Conservation (phyloP, 2,113 vertebrate genomes). For the Aphelocoma coerulescens region DNA sequence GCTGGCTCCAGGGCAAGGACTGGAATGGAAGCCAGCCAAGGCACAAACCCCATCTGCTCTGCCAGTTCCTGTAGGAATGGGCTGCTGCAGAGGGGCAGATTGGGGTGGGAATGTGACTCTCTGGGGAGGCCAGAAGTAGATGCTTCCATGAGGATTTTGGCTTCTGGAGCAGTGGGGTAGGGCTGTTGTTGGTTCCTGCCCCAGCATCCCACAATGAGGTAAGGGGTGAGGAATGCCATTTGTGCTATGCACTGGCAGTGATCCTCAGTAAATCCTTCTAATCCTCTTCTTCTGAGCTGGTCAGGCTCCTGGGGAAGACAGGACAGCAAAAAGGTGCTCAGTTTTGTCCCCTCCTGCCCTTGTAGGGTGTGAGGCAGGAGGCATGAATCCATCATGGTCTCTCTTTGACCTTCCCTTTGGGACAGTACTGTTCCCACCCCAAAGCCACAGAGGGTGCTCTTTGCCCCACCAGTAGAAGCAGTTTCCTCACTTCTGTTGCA, state of each 20-base stretch:
- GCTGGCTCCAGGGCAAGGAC: neutral
- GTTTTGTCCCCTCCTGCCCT: neutral
- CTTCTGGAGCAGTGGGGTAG: neutral
- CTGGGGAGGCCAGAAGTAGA: neutral
- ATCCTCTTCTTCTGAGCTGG: neutral
- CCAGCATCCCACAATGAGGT: neutral
- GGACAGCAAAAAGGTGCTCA: constrained; percentile 1
- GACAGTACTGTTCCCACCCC: neutral
- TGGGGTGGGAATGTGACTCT: neutral
- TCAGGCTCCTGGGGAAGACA: neutral
- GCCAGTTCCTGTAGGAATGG: neutral
- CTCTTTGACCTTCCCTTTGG: neutral
- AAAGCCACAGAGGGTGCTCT: neutral
- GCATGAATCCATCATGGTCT: neutral
- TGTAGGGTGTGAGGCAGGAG: neutral
- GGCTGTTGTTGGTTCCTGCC: neutral
- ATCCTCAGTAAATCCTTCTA: neutral
- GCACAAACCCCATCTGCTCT: neutral
- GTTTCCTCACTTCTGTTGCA: neutral
- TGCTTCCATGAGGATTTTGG: neutral
- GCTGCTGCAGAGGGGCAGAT: neutral
- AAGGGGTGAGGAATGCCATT: neutral
- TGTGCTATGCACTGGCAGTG: neutral
- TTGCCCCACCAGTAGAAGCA: neutral
- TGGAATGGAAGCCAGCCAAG: neutral